Evolutionary conservation across 2,888 invertebrate genomes (phyloP), one percentile per base, ranked within the genome.

Genomic region (Apantesis nais): DNA sequence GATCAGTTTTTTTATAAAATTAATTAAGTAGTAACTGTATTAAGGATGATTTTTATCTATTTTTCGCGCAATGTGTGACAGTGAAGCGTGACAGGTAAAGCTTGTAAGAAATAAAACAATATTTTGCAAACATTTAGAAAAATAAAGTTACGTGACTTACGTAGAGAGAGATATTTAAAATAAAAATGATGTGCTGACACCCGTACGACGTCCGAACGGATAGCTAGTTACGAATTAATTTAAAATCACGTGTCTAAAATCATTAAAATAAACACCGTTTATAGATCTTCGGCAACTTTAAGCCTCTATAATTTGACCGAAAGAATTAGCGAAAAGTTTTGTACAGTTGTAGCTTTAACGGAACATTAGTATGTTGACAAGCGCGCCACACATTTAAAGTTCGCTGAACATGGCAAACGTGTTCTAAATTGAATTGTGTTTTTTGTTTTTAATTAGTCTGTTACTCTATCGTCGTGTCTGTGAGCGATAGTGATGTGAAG

Each of bases 391-490:
- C 64, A 72, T 74, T 72, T 67, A 70, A 44, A 63, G 70, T 60
- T 41, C 75, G 79, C 70, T 67, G 71, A 48, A 69, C 75, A 70
- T 58, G 73, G 70, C 71, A 78, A 83, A 83, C 83, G 83, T 82
- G 72, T 80, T 78, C 70, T 44, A 68, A 74, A 66, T 70, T 55
- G 44, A 73, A 48, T 61, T 62, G n/a, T n/a, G n/a, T 71, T 48
- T 37, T 63, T 67, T 60, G 65, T 63, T 39, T 37, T 48, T 62
- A 14, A 55, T 25, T 39, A 39, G 39, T 37, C 22, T 39, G 31
- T 31, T 64, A 31, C 25, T 29, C 12, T 16, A 16, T n/a, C 19
- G 25, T n/a, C 19, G 25, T 52, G 22, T 65, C 0, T 62, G 9
- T 62, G 19, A 64, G 76, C 80, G 70, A 16, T 76, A 80, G 83